phyloP scores from a whole-genome alignment of 2,113 vertebrate genomes.

The Aphyosemion australe region DNA sequence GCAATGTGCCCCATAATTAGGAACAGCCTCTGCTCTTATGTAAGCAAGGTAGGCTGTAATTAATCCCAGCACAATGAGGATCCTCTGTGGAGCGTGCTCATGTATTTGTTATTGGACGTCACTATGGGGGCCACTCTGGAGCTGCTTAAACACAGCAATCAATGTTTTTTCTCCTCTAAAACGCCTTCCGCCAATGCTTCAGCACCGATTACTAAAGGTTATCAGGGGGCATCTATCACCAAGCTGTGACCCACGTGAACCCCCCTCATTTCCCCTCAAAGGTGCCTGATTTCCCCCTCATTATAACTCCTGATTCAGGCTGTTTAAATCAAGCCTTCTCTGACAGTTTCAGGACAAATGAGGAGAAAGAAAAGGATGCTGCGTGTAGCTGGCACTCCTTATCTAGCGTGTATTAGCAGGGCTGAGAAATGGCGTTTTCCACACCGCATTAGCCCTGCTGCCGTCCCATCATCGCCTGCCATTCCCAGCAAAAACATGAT shows the following conservation, averaged over 20 bases:
- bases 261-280: conserved; percentile 76
- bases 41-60: conserved; percentile 88
- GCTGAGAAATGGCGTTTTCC: conserved; percentile 66
- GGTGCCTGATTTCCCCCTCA: conserved; percentile 65
- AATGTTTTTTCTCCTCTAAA: conserved; percentile 73
- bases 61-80: conserved; percentile 92
- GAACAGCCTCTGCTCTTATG: conserved; percentile 91
- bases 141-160: conserved; percentile 89
- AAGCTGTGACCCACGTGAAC: conserved; percentile 84
- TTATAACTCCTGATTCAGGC: conserved; percentile 83
- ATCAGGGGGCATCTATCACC: conserved; percentile 91
- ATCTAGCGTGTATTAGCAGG: conserved; percentile 68
- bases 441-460: conserved; percentile 69
- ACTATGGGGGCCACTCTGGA: conserved; percentile 84
- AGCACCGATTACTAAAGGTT: conserved; percentile 91
- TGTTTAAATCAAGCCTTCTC: conserved; percentile 43
- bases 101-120: conserved; percentile 96
- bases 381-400: conserved; percentile 69
- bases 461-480: conserved; percentile 73
- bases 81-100: conserved; percentile 83
- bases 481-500: conserved; percentile 74
- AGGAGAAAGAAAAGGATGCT: conserved; percentile 46
- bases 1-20: conserved; percentile 90
- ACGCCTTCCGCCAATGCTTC: conserved; percentile 86
- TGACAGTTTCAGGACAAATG: conserved; percentile 38